Evolutionary conservation across 2,113 vertebrate genomes (phyloP), one percentile per base, ranked within the genome.

Genomic region (Daphoenositta chrysoptera): DNA sequence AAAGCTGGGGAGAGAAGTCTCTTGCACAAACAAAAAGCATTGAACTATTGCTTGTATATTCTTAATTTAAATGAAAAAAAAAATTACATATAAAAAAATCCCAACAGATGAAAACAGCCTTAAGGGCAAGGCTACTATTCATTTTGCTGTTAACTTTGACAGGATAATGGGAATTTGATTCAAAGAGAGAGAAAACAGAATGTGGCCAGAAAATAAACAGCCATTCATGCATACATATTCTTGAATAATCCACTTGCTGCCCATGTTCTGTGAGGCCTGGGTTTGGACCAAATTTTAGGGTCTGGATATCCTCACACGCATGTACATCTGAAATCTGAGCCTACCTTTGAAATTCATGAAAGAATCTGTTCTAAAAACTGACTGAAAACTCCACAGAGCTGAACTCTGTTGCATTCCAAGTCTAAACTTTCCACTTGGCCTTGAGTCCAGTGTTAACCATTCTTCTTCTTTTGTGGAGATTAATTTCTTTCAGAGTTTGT

Each of bases 201-300:
- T 87, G 57, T 93, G 11, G n/a, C 31, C 77, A 75, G 84, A 82
- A 94, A 95, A 93, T 83, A 73, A 75, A 21, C 27, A 93, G 58
- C 14, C 35, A 79, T 83, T 83, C 39, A 50, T 50, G 50, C 33
- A 70, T 64, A 85, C 6, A 4, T n/a, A 27, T 85, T 91, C 64
- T 73, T 89, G 39, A 83, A n/a, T 75, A 69, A 53, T 96, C 30
- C 14, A 30, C 26, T 83, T 88, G 73, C 23, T 48, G 16, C 54
- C 50, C 33, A 51, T 26, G 42, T 58, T 75, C 40, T 82, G 14
- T 45, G 57, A 66, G n/a, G 64, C 23, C 19, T 73, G 61, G 26
- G 26, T 45, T 84, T 90, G 22, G 47, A 90, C 45, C 27, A 64
- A 15, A 85, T 42, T 54, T 61, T 31, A 57, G 50, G 30, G 11